phyloP scores from a whole-genome alignment of 2,888 invertebrate genomes.

The Poecilobothrus nobilitatus region DNA sequence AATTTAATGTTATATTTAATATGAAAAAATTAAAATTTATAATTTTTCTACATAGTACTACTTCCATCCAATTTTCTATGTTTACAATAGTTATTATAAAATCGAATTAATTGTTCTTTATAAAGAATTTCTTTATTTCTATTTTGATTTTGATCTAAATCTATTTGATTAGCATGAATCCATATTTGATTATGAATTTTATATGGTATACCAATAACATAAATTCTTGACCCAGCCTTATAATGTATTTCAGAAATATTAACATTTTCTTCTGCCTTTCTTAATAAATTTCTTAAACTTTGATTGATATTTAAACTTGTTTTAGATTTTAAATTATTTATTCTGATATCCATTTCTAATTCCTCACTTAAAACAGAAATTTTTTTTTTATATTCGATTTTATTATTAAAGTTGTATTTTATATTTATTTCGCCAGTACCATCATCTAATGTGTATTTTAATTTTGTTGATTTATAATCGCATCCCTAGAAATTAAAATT shows the following conservation, averaged over 20 bases:
- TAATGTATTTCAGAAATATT: constrained; percentile 13
- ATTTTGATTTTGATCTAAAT: constrained; percentile 10
- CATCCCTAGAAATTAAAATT: not conserved
- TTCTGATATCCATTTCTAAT: not conserved
- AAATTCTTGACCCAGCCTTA: constrained; percentile 14
- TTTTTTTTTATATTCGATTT: not conserved
- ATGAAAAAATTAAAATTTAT: too few relatives aligned
- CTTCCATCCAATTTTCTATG: not conserved
- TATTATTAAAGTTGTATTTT: constrained; percentile 9
- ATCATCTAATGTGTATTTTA: constrained; percentile 17
- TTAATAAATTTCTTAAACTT: constrained; percentile 7
- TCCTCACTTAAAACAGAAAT: not conserved
- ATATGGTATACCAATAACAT: constrained; percentile 17
- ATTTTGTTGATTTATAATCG: constrained; percentile 7
- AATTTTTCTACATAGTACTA: too few relatives aligned
- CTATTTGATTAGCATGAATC: constrained; percentile 18
- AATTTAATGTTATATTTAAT: not conserved
- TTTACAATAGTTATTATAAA: constrained; percentile 10
- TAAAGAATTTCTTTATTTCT: constrained; percentile 19
- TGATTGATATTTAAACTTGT: not conserved
- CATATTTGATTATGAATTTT: not conserved
- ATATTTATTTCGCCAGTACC: constrained; percentile 18
- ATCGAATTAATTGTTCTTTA: constrained; percentile 16
- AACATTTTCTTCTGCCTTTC: constrained; percentile 13
- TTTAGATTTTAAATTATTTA: not conserved